These are phyloP conservation scores for Lymantria dispar DNA, from an alignment of 2,888 invertebrate species.

Conservation along the genomic window DNA sequence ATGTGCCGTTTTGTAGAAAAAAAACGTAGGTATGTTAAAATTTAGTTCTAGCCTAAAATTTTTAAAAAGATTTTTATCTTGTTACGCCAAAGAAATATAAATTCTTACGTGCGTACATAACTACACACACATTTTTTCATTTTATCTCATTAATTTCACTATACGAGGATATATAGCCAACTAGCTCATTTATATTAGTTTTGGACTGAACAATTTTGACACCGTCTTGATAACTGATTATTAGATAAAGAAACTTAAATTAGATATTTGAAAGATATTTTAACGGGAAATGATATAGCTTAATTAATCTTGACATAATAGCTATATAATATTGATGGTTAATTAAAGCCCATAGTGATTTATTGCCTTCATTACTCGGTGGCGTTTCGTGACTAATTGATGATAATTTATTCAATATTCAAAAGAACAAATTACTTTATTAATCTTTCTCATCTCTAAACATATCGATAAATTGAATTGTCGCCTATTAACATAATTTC, in stretches of 20 bases:
- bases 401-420: conserved; percentile 22
- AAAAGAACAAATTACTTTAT: conserved; percentile 24
- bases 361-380: conserved; percentile 30
- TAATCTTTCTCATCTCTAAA: conserved; percentile 17
- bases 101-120: too few species aligned
- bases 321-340: conserved; percentile 42
- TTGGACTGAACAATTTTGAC: too few species aligned
- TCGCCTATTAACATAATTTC: conserved; percentile 6
- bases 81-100: too few species aligned
- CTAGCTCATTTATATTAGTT: too few species aligned
- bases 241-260: conserved; percentile 24
- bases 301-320: conserved; percentile 52
- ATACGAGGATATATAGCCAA: too few species aligned
- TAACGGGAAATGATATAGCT: conserved; percentile 41
- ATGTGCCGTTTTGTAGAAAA: too few species aligned
- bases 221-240: too few species aligned
- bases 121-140: too few species aligned
- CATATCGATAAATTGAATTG: conserved; percentile 12
- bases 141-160: too few species aligned
- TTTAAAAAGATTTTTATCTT: too few species aligned
- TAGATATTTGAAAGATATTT: conserved; percentile 42
- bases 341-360: conserved; percentile 45
- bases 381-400: conserved; percentile 26
- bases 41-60: too few species aligned
- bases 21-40: too few species aligned